Evolutionary conservation across 2,888 invertebrate species (phyloP), one percentile per base, ranked within the genome.

Genomic region (Agrenia bidenticulata): DNA sequence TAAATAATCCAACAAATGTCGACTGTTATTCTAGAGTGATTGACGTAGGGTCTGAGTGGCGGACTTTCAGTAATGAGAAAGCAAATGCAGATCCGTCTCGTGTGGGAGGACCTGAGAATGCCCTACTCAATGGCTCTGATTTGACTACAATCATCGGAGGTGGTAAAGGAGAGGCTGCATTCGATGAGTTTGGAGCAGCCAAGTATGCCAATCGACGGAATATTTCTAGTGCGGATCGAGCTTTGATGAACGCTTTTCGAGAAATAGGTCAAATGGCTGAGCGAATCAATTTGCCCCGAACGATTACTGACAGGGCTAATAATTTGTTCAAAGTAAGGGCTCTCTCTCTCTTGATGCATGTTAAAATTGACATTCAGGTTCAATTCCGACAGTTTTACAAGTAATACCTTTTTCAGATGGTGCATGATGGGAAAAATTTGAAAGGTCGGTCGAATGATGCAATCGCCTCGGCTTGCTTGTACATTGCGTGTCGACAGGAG

Each of bases 41-140:
- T 73, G 99, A 99, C 82, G 99, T 99, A n/a, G 97, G 99, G 39
- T 97, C 98, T 2, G 99, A 99, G 82, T 99, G 99, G 99, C 86
- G 99, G 80, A 99, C 98, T 66, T 99, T 99, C 81, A 96, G 95
- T 78, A 99, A 98, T 80, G 99, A 99, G 79, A 97, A 96, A 79
- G 89, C 90, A 61, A 92, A 94, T 9, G 93, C 92, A 0, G 99
- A 99, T 81, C 97, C 98, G 2, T 96, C 96, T 82, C 96, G 99
- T 90, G 99, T 99, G 17, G 99, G 99, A 84, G 97, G 97, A 0
- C 94, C 98, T 0, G 99, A 99, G 83, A 99, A 99, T 83, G 94
- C 95, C 0, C 83, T 99, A 2, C 83, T 99, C 0, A 92, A 92
- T 77, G 96, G 98, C 0, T 92, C 94, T 50, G 98, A 99, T 80